Evolutionary conservation across 2,888 invertebrate species (phyloP), one percentile per base, ranked within the genome.

Genomic region (Lasioglossum villosulum): DNA sequence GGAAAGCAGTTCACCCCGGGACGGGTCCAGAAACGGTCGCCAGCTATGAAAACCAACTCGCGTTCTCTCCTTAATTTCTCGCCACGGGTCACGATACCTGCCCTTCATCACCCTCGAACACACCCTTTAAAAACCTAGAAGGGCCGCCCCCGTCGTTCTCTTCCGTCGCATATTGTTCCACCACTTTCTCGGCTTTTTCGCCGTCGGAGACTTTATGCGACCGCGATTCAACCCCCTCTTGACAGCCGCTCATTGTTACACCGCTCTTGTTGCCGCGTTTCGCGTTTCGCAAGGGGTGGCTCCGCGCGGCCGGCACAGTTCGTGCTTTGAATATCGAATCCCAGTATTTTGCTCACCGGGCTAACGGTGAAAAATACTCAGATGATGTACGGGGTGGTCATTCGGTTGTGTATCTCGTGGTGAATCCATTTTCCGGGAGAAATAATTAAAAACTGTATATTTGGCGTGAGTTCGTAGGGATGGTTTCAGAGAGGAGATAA

Each of bases 271-370:
- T 59, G 72, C 45, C 75, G 66, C 78, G 42, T 73, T 84, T 34
- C 63, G 16, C 48, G 48, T 23, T 23, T 52, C 19, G 39, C 37
- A 37, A 23, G 48, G 19, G 42, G 52, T 34, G 71, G 37, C n/a
- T 14, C 34, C 19, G 37, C 68, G 75, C 45, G 75, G 52, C 16
- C 75, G 23, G 23, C 52, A 8, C 63, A 19, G 16, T 16, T 39
- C 86, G 85, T 82, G 86, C 78, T 70, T 79, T 59, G 85, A 86
- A 86, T 86, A 86, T 74, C 86, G 80, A 56, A 75, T 77, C 68
- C 45, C 68, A 16, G 56, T 14, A 30, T 37, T 68, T 37, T 52
- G 75, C 16, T 48, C 63, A 27, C 59, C 14, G 27, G 59, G 14
- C 59, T 27, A 59, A n/a, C 59, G 14, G 27, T 27, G 59, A 27